Conservation (phyloP, 1,140 invertebrate species). For the Oreohelix idahoensis region DNA sequence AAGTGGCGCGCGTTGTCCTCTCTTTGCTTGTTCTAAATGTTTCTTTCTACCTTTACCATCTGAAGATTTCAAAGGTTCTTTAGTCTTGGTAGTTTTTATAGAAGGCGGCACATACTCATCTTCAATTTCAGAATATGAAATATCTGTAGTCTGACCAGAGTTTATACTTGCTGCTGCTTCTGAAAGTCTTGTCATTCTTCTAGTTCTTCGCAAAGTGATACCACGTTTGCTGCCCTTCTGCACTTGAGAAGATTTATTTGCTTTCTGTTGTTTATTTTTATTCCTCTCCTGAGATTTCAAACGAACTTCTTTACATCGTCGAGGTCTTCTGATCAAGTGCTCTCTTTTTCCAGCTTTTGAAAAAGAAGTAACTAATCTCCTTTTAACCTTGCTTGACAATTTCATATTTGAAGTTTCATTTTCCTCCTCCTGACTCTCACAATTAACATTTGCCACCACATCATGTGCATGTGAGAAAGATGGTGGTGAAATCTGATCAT, state of each 20-base stretch:
- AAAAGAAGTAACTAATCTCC: not conserved
- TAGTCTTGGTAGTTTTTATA: not conserved
- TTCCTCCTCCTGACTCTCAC: not conserved
- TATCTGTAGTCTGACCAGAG: not conserved
- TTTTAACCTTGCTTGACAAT: not conserved
- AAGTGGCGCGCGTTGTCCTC: not conserved
- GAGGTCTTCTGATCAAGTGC: not conserved
- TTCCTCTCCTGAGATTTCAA: not conserved
- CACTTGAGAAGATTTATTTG: not conserved
- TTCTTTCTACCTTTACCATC: not conserved
- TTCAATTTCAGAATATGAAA: not conserved
- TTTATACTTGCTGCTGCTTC: not conserved
- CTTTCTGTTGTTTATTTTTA: not conserved
- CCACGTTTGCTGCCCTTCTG: not conserved
- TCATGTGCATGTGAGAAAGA: not conserved
- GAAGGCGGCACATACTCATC: slow-evolving; percentile 8
- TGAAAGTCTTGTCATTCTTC: not conserved
- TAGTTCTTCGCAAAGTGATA: not conserved
- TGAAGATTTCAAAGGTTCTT: not conserved
- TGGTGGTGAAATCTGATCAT: not conserved
- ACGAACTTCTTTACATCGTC: not conserved
- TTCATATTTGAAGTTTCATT: not conserved
- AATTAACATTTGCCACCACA: not conserved
- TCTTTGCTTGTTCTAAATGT: not conserved
- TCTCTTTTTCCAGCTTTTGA: not conserved